Conservation (phyloP, 2,113 vertebrate species). For the Colaptes auratus region DNA sequence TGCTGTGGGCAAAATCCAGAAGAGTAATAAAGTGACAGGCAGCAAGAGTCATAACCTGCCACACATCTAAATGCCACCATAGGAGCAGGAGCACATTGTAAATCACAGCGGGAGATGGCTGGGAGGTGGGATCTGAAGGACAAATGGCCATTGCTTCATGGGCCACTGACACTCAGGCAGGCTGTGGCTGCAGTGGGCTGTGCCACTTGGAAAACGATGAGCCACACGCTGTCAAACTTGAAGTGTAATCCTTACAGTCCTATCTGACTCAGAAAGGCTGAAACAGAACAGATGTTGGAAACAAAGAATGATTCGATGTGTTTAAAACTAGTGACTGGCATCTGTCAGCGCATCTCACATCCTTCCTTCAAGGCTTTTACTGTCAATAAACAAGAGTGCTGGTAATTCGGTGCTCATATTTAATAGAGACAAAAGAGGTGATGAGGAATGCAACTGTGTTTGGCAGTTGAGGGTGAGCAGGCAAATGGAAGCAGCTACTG, state of each 20-base stretch:
- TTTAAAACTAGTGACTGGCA: not conserved
- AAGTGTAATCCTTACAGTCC: not conserved
- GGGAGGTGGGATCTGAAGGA: conserved; percentile 27
- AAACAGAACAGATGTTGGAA: not conserved
- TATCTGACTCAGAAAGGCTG: not conserved
- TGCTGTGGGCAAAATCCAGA: not conserved
- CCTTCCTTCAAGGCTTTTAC: not conserved
- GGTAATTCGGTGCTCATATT: not conserved
- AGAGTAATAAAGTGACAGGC: conserved; percentile 47
- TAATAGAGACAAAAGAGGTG: not conserved
- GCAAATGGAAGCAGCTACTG: not conserved
- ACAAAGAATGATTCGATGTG: not conserved
- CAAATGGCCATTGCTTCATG: conserved; percentile 55
- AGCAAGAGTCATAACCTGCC: conserved; percentile 46
- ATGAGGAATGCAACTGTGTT: not conserved
- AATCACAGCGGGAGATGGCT: not conserved
- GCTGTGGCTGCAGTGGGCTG: accelerated
- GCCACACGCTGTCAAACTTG: not conserved
- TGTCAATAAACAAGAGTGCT: not conserved
- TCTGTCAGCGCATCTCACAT: not conserved
- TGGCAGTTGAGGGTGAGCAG: not conserved
- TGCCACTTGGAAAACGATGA: not conserved
- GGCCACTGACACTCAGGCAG: not conserved
- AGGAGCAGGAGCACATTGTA: not conserved
- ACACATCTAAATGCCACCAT: not conserved